These are phyloP conservation scores for Bovichtus variegatus DNA, from an alignment of 2,797 vertebrate species.

Conservation along the genomic window DNA sequence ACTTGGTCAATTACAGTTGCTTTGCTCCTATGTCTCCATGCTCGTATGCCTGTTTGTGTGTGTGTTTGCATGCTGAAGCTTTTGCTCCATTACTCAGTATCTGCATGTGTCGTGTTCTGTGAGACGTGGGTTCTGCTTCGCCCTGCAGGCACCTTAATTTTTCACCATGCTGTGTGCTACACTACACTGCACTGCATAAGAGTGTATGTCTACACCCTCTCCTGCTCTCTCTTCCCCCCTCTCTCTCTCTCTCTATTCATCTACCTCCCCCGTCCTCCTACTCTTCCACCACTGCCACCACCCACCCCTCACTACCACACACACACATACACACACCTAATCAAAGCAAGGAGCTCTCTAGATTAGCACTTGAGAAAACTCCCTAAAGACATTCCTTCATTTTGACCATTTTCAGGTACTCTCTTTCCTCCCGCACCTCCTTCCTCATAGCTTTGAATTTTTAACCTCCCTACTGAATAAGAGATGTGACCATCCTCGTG, in stretches of 20 bases:
- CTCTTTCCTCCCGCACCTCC: constrained; percentile 57
- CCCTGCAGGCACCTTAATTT: constrained; percentile 82
- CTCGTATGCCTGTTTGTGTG: constrained; percentile 29
- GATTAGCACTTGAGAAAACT: constrained; percentile 84
- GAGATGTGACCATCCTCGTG: constrained; percentile 80
- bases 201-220: constrained; percentile 61
- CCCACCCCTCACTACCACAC: constrained; percentile 32
- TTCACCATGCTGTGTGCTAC: constrained; percentile 77
- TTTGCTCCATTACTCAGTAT: constrained; percentile 70
- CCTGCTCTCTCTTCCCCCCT: constrained; percentile 34
- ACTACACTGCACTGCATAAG: constrained; percentile 68
- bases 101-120: constrained; percentile 71
- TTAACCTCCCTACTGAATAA: constrained; percentile 87
- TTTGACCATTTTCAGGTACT: constrained; percentile 86
- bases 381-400: constrained; percentile 83
- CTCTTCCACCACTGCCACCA: constrained; percentile 50
- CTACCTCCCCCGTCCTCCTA: constrained; percentile 51
- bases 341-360: constrained; percentile 80
- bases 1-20: constrained; percentile 23
- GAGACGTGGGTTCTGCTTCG: constrained; percentile 71
- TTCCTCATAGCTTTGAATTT: constrained; percentile 81
- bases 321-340: constrained; percentile 63
- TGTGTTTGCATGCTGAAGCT: constrained; percentile 36
- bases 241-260: constrained; percentile 46
- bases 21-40: constrained; percentile 27